Conservation (phyloP, 2,113 vertebrate genomes). For the Xyrauchen texanus region DNA sequence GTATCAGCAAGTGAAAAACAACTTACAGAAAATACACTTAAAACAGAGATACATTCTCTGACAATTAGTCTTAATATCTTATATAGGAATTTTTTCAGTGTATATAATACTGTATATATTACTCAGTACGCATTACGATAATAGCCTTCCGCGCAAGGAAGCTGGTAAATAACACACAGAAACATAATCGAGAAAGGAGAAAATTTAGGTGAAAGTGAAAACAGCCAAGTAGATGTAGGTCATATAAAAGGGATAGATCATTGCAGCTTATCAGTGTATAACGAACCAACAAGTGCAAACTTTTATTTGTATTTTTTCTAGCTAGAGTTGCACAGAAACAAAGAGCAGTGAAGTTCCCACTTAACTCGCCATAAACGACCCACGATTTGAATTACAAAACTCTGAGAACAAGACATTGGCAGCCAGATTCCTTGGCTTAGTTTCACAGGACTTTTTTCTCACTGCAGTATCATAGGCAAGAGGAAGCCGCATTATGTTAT, state of each 20-base stretch:
- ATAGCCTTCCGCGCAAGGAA: too few relatives aligned
- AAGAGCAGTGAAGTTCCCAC: not conserved
- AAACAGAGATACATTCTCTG: too few relatives aligned
- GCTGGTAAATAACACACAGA: too few relatives aligned
- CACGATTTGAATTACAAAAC: conserved; percentile 42
- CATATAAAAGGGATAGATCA: not conserved
- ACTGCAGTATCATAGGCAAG: conserved; percentile 11
- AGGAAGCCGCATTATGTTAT: conserved; percentile 49
- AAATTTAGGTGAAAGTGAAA: not conserved
- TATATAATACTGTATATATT: too few relatives aligned
- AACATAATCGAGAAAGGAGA: not conserved
- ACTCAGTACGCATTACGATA: too few relatives aligned
- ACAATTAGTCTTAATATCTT: too few relatives aligned
- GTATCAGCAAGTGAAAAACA: too few relatives aligned
- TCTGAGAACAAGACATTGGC: conserved; percentile 8
- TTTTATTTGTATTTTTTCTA: too few relatives aligned
- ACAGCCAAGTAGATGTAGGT: conserved; percentile 7
- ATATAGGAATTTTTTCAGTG: too few relatives aligned
- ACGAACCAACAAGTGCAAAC: conserved; percentile 10
- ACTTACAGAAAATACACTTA: too few relatives aligned
- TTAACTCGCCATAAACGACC: conserved; percentile 23
- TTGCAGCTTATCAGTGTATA: too few relatives aligned
- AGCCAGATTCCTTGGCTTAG: conserved; percentile 29
- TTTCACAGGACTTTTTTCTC: conserved; percentile 36
- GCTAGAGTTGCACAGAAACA: conserved; percentile 15